phyloP scores from a whole-genome alignment of 2,113 vertebrate species.

The Chrysemys picta region DNA sequence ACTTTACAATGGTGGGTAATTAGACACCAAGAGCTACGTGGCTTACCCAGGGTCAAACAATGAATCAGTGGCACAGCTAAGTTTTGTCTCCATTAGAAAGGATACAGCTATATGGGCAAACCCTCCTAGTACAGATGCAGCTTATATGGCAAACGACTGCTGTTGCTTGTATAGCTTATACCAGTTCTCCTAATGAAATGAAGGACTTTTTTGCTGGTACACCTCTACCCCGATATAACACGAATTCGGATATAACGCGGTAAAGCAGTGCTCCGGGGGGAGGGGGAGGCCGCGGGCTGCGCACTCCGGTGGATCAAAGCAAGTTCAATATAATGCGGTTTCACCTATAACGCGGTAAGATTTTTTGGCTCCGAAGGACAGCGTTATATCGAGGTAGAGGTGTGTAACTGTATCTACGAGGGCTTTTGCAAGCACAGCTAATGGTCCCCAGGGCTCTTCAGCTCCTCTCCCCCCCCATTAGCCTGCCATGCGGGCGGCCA shows the following conservation, averaged over 20 bases:
- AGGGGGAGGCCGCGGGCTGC: too few species aligned
- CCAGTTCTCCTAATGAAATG: neutral
- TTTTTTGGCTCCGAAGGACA: too few species aligned
- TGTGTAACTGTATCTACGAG: neutral
- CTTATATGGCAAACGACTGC: neutral
- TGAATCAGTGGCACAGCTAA: neutral
- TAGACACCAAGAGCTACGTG: neutral
- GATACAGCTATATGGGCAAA: neutral
- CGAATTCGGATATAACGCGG: too few species aligned
- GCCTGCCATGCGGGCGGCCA: too few species aligned
- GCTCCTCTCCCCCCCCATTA: too few species aligned
- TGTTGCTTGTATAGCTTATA: neutral
- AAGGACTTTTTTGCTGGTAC: too few species aligned
- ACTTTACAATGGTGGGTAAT: neutral
- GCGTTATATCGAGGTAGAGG: too few species aligned
- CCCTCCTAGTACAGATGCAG: neutral
- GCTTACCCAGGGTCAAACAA: neutral
- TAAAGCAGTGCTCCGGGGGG: too few species aligned
- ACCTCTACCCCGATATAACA: too few species aligned
- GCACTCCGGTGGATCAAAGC: too few species aligned
- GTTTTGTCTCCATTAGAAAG: neutral
- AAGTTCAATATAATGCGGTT: too few species aligned
- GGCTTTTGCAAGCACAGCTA: neutral
- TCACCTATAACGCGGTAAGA: too few species aligned
- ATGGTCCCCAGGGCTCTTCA: neutral